These are phyloP conservation scores for Sorex maritimensis DNA, from an alignment of 2,797 vertebrate genomes.

Conservation along the genomic window DNA sequence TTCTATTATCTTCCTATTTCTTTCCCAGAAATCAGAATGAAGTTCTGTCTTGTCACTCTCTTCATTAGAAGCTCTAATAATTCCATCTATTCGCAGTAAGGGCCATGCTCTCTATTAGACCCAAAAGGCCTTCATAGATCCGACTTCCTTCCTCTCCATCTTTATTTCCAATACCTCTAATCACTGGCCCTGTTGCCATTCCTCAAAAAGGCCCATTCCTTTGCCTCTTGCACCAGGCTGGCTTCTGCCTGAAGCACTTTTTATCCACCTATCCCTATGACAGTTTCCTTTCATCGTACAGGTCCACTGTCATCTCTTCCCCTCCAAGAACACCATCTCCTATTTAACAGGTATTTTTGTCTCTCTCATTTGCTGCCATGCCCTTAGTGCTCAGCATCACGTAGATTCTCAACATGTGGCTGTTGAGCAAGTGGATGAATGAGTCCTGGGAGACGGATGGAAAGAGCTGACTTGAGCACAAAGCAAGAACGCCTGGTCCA, in stretches of 20 bases:
- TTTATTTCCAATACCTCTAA: background rate
- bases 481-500: background rate
- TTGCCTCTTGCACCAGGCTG: background rate
- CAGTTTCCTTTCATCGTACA: background rate
- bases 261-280: background rate
- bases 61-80: background rate
- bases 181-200: background rate
- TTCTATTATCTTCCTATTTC: background rate
- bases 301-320: background rate
- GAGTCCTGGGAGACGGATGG: background rate
- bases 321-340: background rate
- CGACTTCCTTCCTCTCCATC: background rate
- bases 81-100: background rate
- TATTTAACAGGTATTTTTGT: conserved; percentile 9
- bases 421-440: background rate
- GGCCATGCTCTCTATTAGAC: background rate
- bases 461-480: background rate
- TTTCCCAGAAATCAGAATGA: background rate
- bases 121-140: background rate
- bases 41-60: background rate
- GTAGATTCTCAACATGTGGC: background rate
- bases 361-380: conserved; percentile 9
- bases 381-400: background rate
- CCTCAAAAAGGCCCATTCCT: background rate
- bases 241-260: background rate